A percentile compares a stretch with the other conserved stretches of the same genome.
Conservation (phyloP, 2,797 vertebrate species). For the Diceros bicornis region DNA sequence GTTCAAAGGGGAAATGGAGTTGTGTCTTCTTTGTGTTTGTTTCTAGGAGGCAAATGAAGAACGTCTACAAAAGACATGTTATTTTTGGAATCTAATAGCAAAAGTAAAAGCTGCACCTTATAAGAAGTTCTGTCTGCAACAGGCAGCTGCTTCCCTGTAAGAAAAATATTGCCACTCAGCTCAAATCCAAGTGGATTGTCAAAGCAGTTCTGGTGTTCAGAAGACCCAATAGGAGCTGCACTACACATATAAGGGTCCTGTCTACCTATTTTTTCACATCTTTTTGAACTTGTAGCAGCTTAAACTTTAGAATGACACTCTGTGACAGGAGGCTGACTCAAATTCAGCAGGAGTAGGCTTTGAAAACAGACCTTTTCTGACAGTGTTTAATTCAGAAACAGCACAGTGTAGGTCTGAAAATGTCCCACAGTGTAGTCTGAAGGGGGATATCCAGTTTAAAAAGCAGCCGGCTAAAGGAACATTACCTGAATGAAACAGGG, state of each 20-base stretch:
- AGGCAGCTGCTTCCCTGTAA: not conserved
- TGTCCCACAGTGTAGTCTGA: not conserved
- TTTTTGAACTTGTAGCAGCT: slow-evolving; percentile 9
- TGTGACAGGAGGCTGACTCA: not conserved
- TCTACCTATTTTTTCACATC: not conserved
- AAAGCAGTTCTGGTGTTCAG: not conserved
- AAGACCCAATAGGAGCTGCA: not conserved
- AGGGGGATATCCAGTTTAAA: slow-evolving; percentile 7
- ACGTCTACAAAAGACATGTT: not conserved
- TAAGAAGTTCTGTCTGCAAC: not conserved
- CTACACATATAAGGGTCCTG: not conserved
- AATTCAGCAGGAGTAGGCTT: slow-evolving; percentile 59
- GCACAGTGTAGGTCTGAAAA: not conserved
- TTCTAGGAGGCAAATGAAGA: not conserved
- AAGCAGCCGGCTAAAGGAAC: not conserved
- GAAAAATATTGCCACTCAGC: not conserved
- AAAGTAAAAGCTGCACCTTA: not conserved
- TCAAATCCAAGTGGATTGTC: not conserved
- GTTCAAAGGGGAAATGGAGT: not conserved
- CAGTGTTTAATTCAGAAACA: slow-evolving; percentile 32
- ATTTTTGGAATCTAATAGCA: not conserved
- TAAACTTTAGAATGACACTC: slow-evolving; percentile 56
- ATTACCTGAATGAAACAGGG: not conserved
- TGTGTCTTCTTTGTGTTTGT: not conserved
- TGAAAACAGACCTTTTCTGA: slow-evolving; percentile 48